Evolutionary conservation across 2,113 vertebrate species (phyloP), one percentile per base, ranked within the genome.

Genomic region (Procavia capensis): DNA sequence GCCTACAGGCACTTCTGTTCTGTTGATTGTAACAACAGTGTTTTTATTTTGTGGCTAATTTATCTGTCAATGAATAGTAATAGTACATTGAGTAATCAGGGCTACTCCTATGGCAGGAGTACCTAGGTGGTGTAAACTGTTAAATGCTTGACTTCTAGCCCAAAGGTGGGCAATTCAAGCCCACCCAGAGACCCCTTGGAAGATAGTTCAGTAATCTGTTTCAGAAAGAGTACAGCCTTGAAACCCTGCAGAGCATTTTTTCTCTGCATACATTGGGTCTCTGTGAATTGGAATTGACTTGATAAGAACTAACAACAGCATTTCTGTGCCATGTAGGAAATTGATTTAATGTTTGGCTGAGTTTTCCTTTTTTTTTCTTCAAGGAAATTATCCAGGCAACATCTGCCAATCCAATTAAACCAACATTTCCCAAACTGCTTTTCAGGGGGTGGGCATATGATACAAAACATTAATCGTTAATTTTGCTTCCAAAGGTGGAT

Each of bases 391-490:
- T 25, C 57, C 76, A 93, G 36, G 45, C 10, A 90, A 22, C 54
- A 74, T 88, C 45, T 75, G 45, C 63, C 59, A 78, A 27, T 93
- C 63, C 83, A 63, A 85, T 93, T 78, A 93, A 39, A 93, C 45
- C 64, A 90, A 20, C 27, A 64, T 93, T 96, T 95, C 27, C 68
- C 57, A 93, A 88, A 86, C 45, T 87, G n/a, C 79, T 91, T 88
- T 93, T 74, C 61, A 66, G 66, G 92, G 68, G 70, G 43, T 68
- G n/a, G 4, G 88, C 6, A 83, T 59, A 78, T 88, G 45, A 54
- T 59, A 64, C 57, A 85, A 95, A 95, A 79, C 75, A 29, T 54
- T 92, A 61, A 50, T 92, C 90, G 70, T 64, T 83, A 74, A 64
- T 64, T 47, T 96, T 91, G 47, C 41, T 31, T 95, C 61, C n/a